Evolutionary conservation across 2,113 vertebrate genomes (phyloP).

Genomic region (Anser cygnoides): DNA sequence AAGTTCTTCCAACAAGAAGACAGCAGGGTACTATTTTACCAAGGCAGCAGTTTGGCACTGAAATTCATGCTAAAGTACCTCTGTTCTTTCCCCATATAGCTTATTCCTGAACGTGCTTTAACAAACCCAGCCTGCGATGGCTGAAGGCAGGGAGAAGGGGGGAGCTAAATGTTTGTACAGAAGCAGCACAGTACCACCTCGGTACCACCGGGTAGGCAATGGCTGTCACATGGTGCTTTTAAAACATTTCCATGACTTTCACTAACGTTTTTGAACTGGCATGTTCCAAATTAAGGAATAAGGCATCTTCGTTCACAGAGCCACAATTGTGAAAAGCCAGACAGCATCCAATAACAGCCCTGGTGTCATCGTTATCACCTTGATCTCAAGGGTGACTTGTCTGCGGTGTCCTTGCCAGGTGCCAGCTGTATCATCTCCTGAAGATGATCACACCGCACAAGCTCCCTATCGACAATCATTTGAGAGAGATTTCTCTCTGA

Average conservation of each 20-base stretch:
- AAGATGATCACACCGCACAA: neutral
- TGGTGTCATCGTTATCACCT: neutral
- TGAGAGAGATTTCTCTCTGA: neutral
- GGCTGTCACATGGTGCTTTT: neutral
- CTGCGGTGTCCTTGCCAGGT: neutral
- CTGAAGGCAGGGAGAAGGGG: neutral
- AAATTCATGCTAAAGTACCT: neutral
- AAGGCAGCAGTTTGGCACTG: neutral
- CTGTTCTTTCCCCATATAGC: neutral
- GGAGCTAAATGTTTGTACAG: neutral
- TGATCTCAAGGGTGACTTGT: neutral
- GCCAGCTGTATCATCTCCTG: neutral
- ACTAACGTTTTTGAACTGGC: neutral
- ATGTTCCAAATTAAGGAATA: neutral
- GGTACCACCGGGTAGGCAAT: neutral
- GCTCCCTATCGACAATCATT: neutral
- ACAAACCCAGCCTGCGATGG: neutral
- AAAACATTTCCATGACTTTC: neutral
- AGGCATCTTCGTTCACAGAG: neutral
- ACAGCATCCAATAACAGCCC: neutral
- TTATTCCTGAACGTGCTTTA: neutral
- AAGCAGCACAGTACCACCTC: neutral
- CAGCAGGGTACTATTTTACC: neutral
- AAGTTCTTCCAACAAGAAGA: neutral
- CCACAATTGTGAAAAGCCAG: neutral